Conservation (phyloP, 2,113 vertebrate genomes). For the Phasianus colchicus region DNA sequence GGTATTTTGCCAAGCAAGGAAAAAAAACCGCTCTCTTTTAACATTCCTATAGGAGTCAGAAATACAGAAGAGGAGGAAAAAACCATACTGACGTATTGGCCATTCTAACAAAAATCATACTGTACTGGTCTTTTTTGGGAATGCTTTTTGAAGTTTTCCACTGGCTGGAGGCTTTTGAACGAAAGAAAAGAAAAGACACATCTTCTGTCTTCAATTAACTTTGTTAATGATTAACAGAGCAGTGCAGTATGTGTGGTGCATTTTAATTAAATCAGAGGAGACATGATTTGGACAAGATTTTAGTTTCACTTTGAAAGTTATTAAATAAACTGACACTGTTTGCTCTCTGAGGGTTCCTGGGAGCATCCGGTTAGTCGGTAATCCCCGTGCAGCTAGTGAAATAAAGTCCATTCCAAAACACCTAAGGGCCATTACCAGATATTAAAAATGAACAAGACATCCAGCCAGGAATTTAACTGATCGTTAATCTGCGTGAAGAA, state of each 20-base stretch:
- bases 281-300: slow-evolving; percentile 74
- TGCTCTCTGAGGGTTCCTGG: slow-evolving; percentile 52
- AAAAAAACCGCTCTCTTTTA: background rate
- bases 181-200: slow-evolving; percentile 38
- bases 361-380: slow-evolving; percentile 55
- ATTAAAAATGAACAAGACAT: background rate
- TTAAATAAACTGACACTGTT: slow-evolving; percentile 72
- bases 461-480: background rate
- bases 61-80: background rate
- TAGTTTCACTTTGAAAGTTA: slow-evolving; percentile 75
- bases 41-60: slow-evolving; percentile 34
- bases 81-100: background rate
- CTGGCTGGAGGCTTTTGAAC: slow-evolving; percentile 47
- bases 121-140: slow-evolving; percentile 11
- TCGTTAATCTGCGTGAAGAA: background rate
- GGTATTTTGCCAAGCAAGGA: slow-evolving; percentile 57
- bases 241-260: slow-evolving; percentile 61
- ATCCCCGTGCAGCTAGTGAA: slow-evolving; percentile 52
- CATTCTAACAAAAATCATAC: slow-evolving; percentile 53
- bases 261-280: slow-evolving; percentile 74
- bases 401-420: slow-evolving; percentile 27
- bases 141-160: slow-evolving; percentile 37
- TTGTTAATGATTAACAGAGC: slow-evolving; percentile 70
- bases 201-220: slow-evolving; percentile 71
- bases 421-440: background rate